Percentiles rank a stretch among this genome's conserved stretches.
Evolutionary conservation across 2,888 invertebrate genomes (phyloP).

Genomic region (Pristionchus fissidentatus): DNA sequence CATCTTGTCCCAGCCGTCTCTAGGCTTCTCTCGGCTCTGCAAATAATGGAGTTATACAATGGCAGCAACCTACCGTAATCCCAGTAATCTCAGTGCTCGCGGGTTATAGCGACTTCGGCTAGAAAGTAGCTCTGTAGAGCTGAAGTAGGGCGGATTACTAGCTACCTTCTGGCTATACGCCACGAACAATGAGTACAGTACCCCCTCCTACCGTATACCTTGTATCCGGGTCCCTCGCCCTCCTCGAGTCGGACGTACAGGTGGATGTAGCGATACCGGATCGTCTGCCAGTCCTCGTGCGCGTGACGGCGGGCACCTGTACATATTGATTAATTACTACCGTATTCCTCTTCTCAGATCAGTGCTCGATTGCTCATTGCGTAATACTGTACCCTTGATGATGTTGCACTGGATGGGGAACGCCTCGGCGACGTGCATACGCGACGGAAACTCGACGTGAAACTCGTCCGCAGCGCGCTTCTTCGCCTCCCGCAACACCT

Average conservation of each 20-base stretch:
- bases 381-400: conserved; percentile 62
- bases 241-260: conserved; percentile 73
- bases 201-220: conserved; percentile 10
- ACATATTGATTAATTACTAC: background rate
- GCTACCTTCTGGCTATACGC: background rate
- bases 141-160: background rate
- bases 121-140: background rate
- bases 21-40: conserved; percentile 49
- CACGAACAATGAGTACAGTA: background rate
- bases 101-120: background rate
- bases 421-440: conserved; percentile 73
- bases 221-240: conserved; percentile 54
- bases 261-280: conserved; percentile 72
- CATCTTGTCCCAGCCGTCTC: conserved; percentile 72
- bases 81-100: background rate
- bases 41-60: background rate
- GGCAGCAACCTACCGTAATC: conserved; percentile 52
- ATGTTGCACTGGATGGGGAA: conserved; percentile 72
- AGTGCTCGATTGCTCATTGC: background rate
- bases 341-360: background rate
- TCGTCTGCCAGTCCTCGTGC: conserved; percentile 69
- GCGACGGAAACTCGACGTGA: conserved; percentile 66
- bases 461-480: conserved; percentile 70
- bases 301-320: conserved; percentile 69
- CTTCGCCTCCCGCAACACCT: conserved; percentile 68